These are phyloP conservation scores for Coecobrya sp. DNA, from an alignment of 2,888 invertebrate species.

Conservation along the genomic window DNA sequence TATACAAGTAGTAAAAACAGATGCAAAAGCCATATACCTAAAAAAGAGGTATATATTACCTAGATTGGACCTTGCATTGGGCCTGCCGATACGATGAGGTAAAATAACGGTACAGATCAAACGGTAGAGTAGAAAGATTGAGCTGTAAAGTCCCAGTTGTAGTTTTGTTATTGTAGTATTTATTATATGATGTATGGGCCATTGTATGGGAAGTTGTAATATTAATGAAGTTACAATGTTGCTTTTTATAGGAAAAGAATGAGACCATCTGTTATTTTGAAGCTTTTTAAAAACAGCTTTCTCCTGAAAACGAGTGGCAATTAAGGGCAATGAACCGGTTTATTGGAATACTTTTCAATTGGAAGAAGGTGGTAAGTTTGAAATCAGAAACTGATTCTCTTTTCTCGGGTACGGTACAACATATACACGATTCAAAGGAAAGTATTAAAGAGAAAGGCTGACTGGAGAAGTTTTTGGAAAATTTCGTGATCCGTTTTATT, in stretches of 20 bases:
- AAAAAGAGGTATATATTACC: not conserved
- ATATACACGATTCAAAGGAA: not conserved
- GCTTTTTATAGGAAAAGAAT: not conserved
- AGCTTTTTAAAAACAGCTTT: not conserved
- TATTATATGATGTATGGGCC: not conserved
- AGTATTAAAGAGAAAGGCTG: not conserved
- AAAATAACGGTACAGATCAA: not conserved
- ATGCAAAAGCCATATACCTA: not conserved
- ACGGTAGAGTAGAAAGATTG: not conserved
- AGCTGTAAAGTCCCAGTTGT: too few relatives aligned
- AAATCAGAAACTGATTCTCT: not conserved
- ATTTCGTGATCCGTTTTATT: slow-evolving; percentile 5
- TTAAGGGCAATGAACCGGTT: slow-evolving; percentile 74
- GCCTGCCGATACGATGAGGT: too few relatives aligned
- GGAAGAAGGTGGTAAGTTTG: not conserved
- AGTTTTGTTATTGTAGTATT: not conserved
- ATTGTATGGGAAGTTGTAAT: slow-evolving; percentile 69
- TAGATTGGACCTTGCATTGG: not conserved
- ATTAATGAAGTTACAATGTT: slow-evolving; percentile 72
- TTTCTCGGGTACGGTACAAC: not conserved
- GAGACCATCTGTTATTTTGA: not conserved
- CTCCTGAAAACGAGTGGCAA: not conserved
- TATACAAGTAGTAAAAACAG: not conserved
- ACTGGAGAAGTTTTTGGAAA: not conserved
- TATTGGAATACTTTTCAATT: slow-evolving; percentile 66